A percentile compares a stretch with the other conserved stretches of the same genome.
Evolutionary conservation across 1,140 invertebrate genomes (phyloP).

Genomic region (Chironomus striatipennis): DNA sequence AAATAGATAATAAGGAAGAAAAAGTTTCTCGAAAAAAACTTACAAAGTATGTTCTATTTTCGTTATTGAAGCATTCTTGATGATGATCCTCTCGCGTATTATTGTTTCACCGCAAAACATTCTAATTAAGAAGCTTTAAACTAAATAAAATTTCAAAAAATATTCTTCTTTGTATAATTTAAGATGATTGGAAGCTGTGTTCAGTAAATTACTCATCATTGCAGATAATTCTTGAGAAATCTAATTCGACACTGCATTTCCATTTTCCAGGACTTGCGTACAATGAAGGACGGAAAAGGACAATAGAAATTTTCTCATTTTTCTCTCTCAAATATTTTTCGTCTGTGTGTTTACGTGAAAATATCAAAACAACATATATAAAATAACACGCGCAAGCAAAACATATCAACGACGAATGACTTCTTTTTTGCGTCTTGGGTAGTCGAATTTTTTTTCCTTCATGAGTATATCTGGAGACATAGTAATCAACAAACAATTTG

Average conservation of each 20-base stretch:
- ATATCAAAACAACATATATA: too few relatives aligned
- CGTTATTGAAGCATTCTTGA: neutral
- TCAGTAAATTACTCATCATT: neutral
- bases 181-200: conserved; percentile 1
- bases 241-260: neutral
- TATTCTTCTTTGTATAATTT: neutral
- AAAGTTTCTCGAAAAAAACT: neutral
- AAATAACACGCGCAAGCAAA: too few relatives aligned
- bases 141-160: neutral
- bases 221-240: neutral
- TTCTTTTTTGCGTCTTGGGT: too few relatives aligned
- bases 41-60: conserved; percentile 3
- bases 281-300: neutral
- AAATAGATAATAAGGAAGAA: neutral
- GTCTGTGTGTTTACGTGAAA: too few relatives aligned
- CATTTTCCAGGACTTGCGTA: neutral
- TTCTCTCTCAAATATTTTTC: neutral
- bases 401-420: too few relatives aligned
- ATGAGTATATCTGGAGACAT: too few relatives aligned
- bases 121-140: neutral
- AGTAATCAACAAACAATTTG: too few relatives aligned
- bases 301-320: neutral
- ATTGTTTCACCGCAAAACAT: neutral
- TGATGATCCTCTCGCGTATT: neutral
- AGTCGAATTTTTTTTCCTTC: too few relatives aligned